A percentile compares a stretch with the other conserved stretches of the same genome.
phyloP scores from a whole-genome alignment of 1,140 invertebrate genomes.

The Manduca sexta region DNA sequence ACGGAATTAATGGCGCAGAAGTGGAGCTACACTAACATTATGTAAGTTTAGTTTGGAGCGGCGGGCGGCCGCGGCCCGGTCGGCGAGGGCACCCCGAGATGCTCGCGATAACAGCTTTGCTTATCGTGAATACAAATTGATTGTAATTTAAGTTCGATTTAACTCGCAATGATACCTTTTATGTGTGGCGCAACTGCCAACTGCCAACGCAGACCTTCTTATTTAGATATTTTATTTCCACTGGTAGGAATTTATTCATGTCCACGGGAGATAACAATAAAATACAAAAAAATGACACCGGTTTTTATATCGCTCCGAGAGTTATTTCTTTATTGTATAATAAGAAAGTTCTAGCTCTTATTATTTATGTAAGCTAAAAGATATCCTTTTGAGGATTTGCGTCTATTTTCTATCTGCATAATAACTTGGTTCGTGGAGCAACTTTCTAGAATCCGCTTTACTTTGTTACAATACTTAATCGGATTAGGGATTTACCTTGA shows the following conservation, averaged over 20 bases:
- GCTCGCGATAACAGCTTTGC: constrained; percentile 18
- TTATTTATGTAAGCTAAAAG: constrained; percentile 3
- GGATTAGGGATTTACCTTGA: not conserved
- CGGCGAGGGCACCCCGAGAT: not conserved
- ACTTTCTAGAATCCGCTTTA: constrained; percentile 1
- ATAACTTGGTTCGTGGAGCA: not conserved
- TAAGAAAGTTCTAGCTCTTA: constrained; percentile 8
- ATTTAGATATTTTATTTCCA: constrained; percentile 2
- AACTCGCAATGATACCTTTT: constrained; percentile 6
- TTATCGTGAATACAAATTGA: constrained; percentile 26
- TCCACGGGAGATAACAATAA: constrained; percentile 1
- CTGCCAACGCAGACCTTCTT: not conserved
- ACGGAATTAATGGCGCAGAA: not conserved
- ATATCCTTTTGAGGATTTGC: constrained; percentile 1
- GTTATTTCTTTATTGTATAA: constrained; percentile 7
- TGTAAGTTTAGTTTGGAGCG: not conserved
- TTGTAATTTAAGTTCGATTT: constrained; percentile 17
- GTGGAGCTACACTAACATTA: not conserved
- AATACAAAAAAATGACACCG: not conserved
- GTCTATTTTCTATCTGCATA: constrained; percentile 7
- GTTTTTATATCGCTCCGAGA: constrained; percentile 1
- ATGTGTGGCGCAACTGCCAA: not conserved
- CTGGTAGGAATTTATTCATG: constrained; percentile 1
- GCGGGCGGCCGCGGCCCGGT: not conserved
- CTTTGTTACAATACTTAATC: constrained; percentile 1